A percentile compares a stretch with the other conserved stretches of the same genome.
Conservation (phyloP, 2,888 invertebrate species). For the Lissonota sp. region DNA sequence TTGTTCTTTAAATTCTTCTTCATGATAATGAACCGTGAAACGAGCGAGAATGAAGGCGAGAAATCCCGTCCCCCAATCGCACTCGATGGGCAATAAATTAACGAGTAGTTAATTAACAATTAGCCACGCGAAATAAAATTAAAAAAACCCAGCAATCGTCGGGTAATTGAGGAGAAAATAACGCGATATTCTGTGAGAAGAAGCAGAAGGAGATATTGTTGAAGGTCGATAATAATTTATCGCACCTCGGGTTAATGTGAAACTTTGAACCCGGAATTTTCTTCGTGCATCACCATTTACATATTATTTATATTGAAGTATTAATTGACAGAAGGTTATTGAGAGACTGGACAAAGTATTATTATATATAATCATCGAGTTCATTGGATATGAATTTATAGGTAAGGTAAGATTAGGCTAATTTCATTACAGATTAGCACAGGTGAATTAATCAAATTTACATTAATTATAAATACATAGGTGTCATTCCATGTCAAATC, state of each 20-base stretch:
- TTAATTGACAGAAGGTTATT: not conserved
- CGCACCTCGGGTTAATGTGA: constrained; percentile 25
- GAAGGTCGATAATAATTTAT: constrained; percentile 12
- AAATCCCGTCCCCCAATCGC: no score
- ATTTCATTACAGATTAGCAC: not conserved
- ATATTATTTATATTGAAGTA: not conserved
- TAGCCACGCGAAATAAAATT: not conserved
- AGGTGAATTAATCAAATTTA: not conserved
- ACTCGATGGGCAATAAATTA: constrained; percentile 6
- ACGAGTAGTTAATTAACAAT: not conserved
- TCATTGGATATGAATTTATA: constrained; percentile 1
- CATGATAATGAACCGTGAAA: no score
- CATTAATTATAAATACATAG: not conserved
- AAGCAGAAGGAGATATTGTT: not conserved
- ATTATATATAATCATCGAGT: not conserved
- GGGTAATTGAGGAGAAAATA: not conserved
- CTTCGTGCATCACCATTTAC: not conserved
- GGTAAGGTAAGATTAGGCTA: not conserved
- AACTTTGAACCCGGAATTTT: constrained; percentile 26
- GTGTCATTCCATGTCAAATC: no score
- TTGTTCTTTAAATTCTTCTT: no score
- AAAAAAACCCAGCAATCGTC: not conserved
- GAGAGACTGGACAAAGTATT: constrained; percentile 3
- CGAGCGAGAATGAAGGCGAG: no score
- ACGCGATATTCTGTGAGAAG: not conserved